Conservation (phyloP, 2,888 invertebrate species). For the Agrotis exclamationis region DNA sequence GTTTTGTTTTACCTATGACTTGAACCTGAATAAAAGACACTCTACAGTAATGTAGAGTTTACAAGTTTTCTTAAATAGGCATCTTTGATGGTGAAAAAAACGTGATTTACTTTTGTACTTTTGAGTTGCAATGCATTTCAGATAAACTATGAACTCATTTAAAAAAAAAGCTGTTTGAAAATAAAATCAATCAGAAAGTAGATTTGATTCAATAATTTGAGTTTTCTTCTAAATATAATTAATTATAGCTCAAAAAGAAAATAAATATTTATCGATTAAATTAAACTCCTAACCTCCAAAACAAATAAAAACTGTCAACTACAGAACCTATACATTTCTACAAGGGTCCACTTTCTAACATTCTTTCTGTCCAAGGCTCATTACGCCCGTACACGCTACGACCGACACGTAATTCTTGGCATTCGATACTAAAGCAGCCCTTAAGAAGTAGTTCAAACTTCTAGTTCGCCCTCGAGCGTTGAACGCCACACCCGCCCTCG, state of each 20-base stretch:
- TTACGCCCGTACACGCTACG: conserved; percentile 73
- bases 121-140: too few species aligned
- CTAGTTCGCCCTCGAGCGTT: conserved; percentile 82
- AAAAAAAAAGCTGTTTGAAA: too few species aligned
- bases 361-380: conserved; percentile 74
- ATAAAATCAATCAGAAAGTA: too few species aligned
- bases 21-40: too few species aligned
- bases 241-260: not conserved
- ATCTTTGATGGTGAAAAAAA: too few species aligned
- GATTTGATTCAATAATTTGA: too few species aligned
- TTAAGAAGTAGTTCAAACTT: conserved; percentile 81
- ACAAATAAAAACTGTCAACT: conserved; percentile 44
- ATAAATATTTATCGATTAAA: conserved; percentile 1
- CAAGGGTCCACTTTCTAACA: conserved; percentile 65
- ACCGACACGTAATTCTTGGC: conserved; percentile 78
- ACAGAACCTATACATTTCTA: conserved; percentile 50
- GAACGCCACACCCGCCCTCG: conserved; percentile 78
- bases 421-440: conserved; percentile 80
- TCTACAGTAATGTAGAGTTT: too few species aligned
- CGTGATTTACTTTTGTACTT: too few species aligned
- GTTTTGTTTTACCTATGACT: too few species aligned
- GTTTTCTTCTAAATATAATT: too few species aligned
- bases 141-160: too few species aligned
- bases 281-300: conserved; percentile 3
- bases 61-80: too few species aligned